Evolutionary conservation across 2,888 invertebrate species (phyloP).

Genomic region (Nasonia oneida): DNA sequence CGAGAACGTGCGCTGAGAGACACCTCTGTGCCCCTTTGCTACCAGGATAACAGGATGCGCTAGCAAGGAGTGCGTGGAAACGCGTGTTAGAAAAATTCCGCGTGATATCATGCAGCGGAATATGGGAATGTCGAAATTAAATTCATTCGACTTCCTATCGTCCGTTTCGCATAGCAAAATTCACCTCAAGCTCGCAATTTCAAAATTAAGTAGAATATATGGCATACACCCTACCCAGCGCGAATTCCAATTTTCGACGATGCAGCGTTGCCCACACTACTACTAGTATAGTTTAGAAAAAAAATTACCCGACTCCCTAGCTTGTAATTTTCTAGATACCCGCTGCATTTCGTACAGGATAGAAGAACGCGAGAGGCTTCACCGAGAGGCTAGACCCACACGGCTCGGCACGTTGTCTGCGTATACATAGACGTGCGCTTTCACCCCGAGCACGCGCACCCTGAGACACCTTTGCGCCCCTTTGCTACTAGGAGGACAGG

Average conservation of each 20-base stretch:
- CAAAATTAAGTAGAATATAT: background rate
- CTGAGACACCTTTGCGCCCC: constrained; percentile 44
- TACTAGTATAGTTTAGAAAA: background rate
- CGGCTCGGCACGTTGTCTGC: background rate
- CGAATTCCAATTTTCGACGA: background rate
- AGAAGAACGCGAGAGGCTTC: background rate
- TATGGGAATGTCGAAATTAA: too few species aligned
- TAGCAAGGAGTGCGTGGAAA: background rate
- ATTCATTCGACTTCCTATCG: too few species aligned
- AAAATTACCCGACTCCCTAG: background rate
- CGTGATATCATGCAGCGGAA: background rate
- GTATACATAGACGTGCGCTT: background rate
- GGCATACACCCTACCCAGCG: too few species aligned
- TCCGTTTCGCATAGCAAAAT: too few species aligned
- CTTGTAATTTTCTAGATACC: constrained; percentile 17
- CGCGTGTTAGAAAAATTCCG: background rate
- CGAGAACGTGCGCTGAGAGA: constrained; percentile 48
- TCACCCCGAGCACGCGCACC: constrained; percentile 32
- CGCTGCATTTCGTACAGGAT: constrained; percentile 12
- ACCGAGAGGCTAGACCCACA: background rate
- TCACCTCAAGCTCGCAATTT: background rate
- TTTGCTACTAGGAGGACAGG: constrained; percentile 45
- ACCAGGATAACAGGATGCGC: constrained; percentile 14
- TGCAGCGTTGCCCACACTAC: background rate
- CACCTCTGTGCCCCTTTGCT: constrained; percentile 50